Evolutionary conservation across 1,140 invertebrate species (phyloP).

Genomic region (Anastatus disparis): DNA sequence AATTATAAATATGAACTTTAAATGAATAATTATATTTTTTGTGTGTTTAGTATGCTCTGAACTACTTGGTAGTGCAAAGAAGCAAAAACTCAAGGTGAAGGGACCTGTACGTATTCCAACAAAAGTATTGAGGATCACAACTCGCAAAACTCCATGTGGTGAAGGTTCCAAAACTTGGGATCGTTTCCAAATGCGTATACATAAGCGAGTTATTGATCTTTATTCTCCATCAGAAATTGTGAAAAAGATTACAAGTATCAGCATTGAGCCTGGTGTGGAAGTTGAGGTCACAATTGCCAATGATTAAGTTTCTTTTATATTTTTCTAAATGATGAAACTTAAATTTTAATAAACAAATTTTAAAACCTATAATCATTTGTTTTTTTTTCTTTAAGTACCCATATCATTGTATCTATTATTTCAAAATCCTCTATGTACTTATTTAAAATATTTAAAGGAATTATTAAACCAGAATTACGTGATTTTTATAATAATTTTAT

Average conservation of each 20-base stretch:
- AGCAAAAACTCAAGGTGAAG: conserved; percentile 95
- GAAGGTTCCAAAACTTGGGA: conserved; percentile 99
- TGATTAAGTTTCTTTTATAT: conserved; percentile 69
- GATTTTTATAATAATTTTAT: conserved; percentile 12
- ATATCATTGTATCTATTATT: too few relatives aligned
- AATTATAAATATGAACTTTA: background rate
- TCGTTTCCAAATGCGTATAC: conserved; percentile 96
- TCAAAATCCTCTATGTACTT: too few relatives aligned
- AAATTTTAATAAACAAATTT: background rate
- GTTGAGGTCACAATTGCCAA: conserved; percentile 99
- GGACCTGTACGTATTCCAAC: conserved; percentile 97
- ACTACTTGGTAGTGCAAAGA: conserved; percentile 94
- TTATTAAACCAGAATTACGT: too few relatives aligned
- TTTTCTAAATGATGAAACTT: background rate
- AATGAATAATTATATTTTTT: conserved; percentile 13
- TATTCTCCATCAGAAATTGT: conserved; percentile 98
- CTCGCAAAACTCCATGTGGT: conserved; percentile 99
- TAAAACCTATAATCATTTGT: too few relatives aligned
- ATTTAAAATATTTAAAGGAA: too few relatives aligned
- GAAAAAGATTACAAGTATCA: conserved; percentile 99
- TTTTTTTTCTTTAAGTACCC: background rate
- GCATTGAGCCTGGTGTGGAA: conserved; percentile 98
- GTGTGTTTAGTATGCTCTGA: conserved; percentile 86
- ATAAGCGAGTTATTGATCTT: conserved; percentile 98
- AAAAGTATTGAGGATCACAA: conserved; percentile 95